Evolutionary conservation across 37 sponge, comb jelly and placozoan species (phyloP).

Genomic region (Aplysina aerophoba): DNA sequence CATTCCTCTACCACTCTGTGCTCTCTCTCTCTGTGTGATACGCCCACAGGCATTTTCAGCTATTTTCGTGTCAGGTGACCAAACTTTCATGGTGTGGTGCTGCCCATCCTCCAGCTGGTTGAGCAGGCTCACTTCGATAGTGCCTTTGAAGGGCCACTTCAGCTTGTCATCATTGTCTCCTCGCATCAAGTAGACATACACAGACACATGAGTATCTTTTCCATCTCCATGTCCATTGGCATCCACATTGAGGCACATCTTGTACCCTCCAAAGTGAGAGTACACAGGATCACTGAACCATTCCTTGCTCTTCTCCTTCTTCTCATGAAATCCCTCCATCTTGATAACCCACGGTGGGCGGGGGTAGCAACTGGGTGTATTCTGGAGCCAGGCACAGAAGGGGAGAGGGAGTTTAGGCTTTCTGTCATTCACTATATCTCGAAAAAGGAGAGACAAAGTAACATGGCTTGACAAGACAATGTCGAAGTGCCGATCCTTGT

Average conservation of each 20-base stretch:
- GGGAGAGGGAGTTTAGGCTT: background rate
- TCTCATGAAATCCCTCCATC: slow-evolving; percentile 22
- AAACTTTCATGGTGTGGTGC: slow-evolving; percentile 16
- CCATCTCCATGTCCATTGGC: slow-evolving; percentile 26
- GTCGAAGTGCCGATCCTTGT: no score
- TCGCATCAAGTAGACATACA: slow-evolving; percentile 42
- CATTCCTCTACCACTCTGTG: background rate
- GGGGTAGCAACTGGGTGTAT: slow-evolving; percentile 15
- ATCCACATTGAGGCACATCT: slow-evolving; percentile 38
- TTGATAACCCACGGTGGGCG: slow-evolving; percentile 16
- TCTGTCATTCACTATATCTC: no score
- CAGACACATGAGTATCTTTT: slow-evolving; percentile 47
- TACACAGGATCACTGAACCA: slow-evolving; percentile 58
- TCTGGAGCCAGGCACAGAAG: slow-evolving; percentile 37
- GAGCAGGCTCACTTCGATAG: slow-evolving; percentile 49
- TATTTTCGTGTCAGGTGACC: background rate
- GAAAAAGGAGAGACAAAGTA: no score
- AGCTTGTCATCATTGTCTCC: slow-evolving; percentile 53
- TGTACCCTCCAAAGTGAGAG: slow-evolving; percentile 58
- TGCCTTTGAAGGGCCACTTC: slow-evolving; percentile 58
- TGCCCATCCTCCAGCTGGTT: slow-evolving; percentile 49
- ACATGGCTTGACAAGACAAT: no score
- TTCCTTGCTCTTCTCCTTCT: background rate
- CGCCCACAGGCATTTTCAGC: background rate
- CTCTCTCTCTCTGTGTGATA: background rate